phyloP scores from a whole-genome alignment of 1,140 invertebrate genomes.

The Reticulitermes speratus region DNA sequence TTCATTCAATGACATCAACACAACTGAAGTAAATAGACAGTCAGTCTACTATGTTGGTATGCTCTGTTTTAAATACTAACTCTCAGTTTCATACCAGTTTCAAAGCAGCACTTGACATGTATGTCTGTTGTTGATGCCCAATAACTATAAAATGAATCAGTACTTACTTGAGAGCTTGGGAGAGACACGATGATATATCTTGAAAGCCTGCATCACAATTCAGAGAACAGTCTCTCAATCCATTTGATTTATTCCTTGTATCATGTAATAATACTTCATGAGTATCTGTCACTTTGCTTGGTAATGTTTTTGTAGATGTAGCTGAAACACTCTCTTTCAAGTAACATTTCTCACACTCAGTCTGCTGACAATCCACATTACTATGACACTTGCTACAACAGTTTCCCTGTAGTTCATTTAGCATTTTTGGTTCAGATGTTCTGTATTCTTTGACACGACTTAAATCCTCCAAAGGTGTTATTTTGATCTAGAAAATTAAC shows the following conservation, averaged over 20 bases:
- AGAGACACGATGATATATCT: neutral
- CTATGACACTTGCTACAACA: neutral
- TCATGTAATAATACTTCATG: neutral
- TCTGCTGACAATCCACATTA: neutral
- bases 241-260: neutral
- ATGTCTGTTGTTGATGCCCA: too few species aligned
- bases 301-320: neutral
- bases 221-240: neutral
- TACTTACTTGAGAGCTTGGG: neutral
- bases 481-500: constrained; percentile 15
- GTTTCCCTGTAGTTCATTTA: neutral
- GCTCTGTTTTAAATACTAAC: too few species aligned
- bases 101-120: too few species aligned
- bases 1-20: too few species aligned
- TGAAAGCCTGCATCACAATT: neutral
- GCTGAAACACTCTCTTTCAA: neutral
- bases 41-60: too few species aligned
- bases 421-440: neutral
- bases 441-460: neutral
- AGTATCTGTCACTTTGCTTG: neutral
- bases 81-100: too few species aligned
- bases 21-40: too few species aligned
- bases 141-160: neutral
- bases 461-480: neutral
- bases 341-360: neutral